Base-by-base conservation (phyloP, 2,888 invertebrate species). In the Erebia epiphron region DNA sequence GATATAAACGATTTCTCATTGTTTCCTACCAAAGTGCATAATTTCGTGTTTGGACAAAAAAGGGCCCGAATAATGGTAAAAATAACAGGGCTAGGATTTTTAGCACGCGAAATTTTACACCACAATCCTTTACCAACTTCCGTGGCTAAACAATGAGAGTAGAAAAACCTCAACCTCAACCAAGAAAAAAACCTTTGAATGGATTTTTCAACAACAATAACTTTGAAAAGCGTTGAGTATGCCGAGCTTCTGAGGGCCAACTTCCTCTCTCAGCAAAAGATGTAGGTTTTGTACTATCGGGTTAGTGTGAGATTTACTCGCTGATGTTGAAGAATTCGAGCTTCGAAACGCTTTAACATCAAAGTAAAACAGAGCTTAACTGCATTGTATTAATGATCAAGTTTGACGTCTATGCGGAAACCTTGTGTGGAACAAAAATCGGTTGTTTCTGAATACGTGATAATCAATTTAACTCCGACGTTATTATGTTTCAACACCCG, bases 81-180 rank as follows among this genome's bases (percentile, higher is more conserved):
- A 65, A 66, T 66, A 66, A 57, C 56, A 43, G 18, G 56, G 66
- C 54, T 66, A 66, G 21, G 49, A 26, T 16, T 46, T 4, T 11
- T 4, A 14, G n/a, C 35, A 16, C n/a, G 66, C 62, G 61, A 72
- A 58, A 54, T 49, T 66, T 66, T 66, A 63, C 58, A 69, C 67
- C 62, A 46, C 50, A 68, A 71, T 73, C 73, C 67, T 73, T 70
- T 70, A 71, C 68, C 57, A 73, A 71, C 71, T 71, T 71, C 73
- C 71, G 71, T 62, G 18, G 60, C 50, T 74, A 68, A 68, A 74
- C 74, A 74, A 74, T 70, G 61, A 54, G 54, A 67, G 65, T 68
- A 62, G 70, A 71, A 69, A 69, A 72, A 58, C 5, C 68, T n/a
- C n/a, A n/a, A n/a, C n/a, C n/a, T n/a, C n/a, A n/a, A n/a, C n/a